These are phyloP conservation scores for Nyctereutes procyonoides DNA, from an alignment of 2,113 vertebrate genomes.

Conservation along the genomic window DNA sequence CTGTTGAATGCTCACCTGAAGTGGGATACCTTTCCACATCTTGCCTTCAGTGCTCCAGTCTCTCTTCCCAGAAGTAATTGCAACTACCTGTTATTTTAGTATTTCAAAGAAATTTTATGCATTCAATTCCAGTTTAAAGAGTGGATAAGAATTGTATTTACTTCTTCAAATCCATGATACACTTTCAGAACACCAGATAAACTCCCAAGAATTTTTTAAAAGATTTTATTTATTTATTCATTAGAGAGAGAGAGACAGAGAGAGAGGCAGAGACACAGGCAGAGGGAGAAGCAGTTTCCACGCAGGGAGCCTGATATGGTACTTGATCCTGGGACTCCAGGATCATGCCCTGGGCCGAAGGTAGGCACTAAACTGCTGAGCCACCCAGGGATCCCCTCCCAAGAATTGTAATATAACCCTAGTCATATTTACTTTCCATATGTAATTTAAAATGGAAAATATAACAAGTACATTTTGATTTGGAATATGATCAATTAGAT, in stretches of 20 bases:
- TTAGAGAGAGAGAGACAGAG: too few relatives aligned
- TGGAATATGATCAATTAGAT: slow-evolving; percentile 22
- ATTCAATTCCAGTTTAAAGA: slow-evolving; percentile 32
- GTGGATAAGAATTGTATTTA: background rate
- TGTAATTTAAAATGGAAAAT: slow-evolving; percentile 20
- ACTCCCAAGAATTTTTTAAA: background rate
- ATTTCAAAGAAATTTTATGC: background rate
- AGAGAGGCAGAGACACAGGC: too few relatives aligned
- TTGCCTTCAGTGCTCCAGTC: background rate
- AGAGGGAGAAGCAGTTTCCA: too few relatives aligned
- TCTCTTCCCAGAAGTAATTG: background rate
- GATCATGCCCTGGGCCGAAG: too few relatives aligned
- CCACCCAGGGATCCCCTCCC: too few relatives aligned
- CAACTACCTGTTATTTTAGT: background rate
- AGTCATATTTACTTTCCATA: background rate
- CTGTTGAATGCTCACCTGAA: background rate
- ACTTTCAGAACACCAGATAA: slow-evolving; percentile 34
- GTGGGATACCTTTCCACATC: background rate
- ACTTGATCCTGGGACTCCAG: too few relatives aligned
- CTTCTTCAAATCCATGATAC: background rate
- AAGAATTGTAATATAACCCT: background rate
- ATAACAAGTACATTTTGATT: slow-evolving; percentile 3
- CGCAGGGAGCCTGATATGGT: too few relatives aligned
- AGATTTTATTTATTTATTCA: too few relatives aligned
- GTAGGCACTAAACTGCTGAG: too few relatives aligned